Evolutionary conservation across 2,797 vertebrate genomes (phyloP).

Genomic region (Epinephelus coioides): DNA sequence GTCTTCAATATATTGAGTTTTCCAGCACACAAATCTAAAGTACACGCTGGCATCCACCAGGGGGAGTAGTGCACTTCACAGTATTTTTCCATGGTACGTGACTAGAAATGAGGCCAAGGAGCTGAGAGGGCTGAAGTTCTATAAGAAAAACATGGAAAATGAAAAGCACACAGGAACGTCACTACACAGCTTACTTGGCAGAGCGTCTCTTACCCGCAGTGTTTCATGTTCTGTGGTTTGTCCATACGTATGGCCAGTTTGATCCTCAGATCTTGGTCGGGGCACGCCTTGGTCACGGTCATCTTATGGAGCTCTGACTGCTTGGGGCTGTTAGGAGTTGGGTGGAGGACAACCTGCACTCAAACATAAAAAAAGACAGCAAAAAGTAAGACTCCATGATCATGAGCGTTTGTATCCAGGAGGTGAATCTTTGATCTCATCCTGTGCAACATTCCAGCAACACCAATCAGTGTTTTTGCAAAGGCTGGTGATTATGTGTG

Average conservation of each 20-base stretch:
- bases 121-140: conserved; percentile 63
- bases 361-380: conserved; percentile 31
- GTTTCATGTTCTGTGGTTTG: conserved; percentile 99
- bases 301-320: conserved; percentile 99
- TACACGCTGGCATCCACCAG: conserved; percentile 76
- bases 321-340: conserved; percentile 98
- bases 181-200: background rate
- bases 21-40: conserved; percentile 30
- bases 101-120: conserved; percentile 82
- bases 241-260: conserved; percentile 99
- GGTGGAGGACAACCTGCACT: conserved; percentile 96
- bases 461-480: conserved; percentile 31
- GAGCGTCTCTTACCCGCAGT: conserved; percentile 92
- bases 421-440: conserved; percentile 47
- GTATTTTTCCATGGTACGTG: conserved; percentile 78
- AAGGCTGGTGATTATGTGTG: conserved; percentile 38
- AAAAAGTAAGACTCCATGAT: conserved; percentile 16
- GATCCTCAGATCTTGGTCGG: conserved; percentile 98
- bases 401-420: conserved; percentile 4
- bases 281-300: conserved; percentile 98
- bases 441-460: conserved; percentile 45
- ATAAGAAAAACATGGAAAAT: conserved; percentile 57
- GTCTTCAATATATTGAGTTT: background rate
- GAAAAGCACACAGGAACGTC: conserved; percentile 42
- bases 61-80: conserved; percentile 76